Percentiles rank a stretch among this genome's conserved stretches.
These are phyloP conservation scores for Malacoctenus gilli DNA, from an alignment of 2,797 vertebrate genomes.

Conservation along the genomic window DNA sequence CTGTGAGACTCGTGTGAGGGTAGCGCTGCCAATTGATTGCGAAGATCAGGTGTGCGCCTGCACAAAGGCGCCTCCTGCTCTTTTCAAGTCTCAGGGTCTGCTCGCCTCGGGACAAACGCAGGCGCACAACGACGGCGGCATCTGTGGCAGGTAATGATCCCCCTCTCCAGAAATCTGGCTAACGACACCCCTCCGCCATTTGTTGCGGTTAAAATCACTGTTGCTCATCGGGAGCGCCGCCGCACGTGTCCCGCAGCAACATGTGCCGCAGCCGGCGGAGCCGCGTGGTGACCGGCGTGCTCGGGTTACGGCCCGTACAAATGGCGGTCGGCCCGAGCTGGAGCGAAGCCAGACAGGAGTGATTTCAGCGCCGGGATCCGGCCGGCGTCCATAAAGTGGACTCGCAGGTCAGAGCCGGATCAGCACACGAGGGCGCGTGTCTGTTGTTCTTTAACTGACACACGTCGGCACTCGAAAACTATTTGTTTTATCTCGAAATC, in stretches of 20 bases:
- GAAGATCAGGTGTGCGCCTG: constrained; percentile 76
- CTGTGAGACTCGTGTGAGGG: constrained; percentile 57
- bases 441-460: no score
- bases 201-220: constrained; percentile 80
- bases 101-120: constrained; percentile 68
- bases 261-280: constrained; percentile 59
- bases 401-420: constrained; percentile 51
- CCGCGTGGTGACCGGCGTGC: constrained; percentile 38
- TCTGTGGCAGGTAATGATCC: constrained; percentile 81
- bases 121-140: constrained; percentile 74
- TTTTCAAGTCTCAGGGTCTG: constrained; percentile 67
- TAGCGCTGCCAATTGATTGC: constrained; percentile 68
- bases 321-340: constrained; percentile 50
- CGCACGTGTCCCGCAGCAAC: constrained; percentile 69
- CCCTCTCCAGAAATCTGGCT: constrained; percentile 69
- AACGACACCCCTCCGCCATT: constrained; percentile 74
- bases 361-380: constrained; percentile 54
- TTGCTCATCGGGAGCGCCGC: constrained; percentile 64
- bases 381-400: constrained; percentile 55
- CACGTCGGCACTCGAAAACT: no score
- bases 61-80: constrained; percentile 80
- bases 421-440: constrained; percentile 43
- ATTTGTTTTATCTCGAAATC: no score
- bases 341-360: constrained; percentile 45
- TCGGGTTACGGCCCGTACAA: constrained; percentile 48